Evolutionary conservation across 2,113 vertebrate species (phyloP), one percentile per base, ranked within the genome.

Genomic region (Hemiprocne comata): DNA sequence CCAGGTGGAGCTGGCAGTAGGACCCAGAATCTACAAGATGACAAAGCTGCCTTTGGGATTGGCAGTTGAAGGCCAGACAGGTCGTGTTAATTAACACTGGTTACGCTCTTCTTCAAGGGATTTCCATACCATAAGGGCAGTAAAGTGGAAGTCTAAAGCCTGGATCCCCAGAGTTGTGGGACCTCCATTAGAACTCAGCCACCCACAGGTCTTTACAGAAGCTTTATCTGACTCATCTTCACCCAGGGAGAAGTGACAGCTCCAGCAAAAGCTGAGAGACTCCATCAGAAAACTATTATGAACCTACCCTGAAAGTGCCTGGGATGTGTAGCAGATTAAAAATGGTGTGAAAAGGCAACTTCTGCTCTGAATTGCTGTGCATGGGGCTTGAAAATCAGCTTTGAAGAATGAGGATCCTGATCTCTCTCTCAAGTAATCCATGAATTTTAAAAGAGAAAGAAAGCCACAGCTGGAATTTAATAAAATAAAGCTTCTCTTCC

Each of bases 1-100:
- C 26, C 54, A 70, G 0, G 0, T 42, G 44, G 61, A 75, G 2
- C 24, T 48, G 51, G 31, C 1, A 17, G 33, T 51, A 18, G 5
- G 16, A 61, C 20, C 58, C 50, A 31, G 19, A 17, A 65, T 61
- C 40, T 53, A 10, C 44, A 55, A 81, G 17, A 40, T 8, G 69
- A 33, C 15, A 48, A 53, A 34, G 16, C 15, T 90, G 6, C 11
- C 48, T 54, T 48, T 60, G 38, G 33, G 12, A 36, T 11, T 70
- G 34, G 36, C 20, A 62, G 50, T 2, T 80, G 46, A 17, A 70
- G 24, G 11, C n/a, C 62, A 72, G 33, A 28, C 2, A 60, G 33
- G 17, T 44, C 1, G 0, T 29, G 26, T 9, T 51, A 46, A 24
- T n/a, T 9, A 15, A 11, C 25, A 24, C 10, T 46, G 60, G 14